phyloP scores from a whole-genome alignment of 2,113 vertebrate genomes.

The Esox niger region DNA sequence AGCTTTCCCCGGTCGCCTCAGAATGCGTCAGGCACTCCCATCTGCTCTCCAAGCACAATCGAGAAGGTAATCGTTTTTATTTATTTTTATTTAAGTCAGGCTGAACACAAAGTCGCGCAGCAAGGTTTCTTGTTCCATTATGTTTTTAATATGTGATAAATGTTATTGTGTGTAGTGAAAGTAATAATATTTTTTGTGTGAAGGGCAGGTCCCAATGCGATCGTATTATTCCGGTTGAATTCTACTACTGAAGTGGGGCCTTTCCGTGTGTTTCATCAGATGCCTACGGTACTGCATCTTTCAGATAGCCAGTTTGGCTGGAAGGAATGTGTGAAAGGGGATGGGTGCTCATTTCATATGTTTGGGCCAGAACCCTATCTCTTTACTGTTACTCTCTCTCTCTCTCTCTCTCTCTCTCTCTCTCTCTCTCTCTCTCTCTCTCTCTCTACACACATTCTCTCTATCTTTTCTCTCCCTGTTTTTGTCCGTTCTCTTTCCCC shows the following conservation, averaged over 20 bases:
- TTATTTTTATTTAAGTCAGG: slow-evolving; percentile 45
- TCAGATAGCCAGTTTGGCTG: neutral
- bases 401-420: neutral
- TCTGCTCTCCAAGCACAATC: slow-evolving; percentile 45
- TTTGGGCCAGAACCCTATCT: neutral
- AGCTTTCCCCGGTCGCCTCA: slow-evolving; percentile 14
- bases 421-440: slow-evolving; percentile 1
- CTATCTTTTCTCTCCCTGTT: neutral
- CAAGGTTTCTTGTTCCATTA: slow-evolving; percentile 7
- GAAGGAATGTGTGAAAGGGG: too few species aligned
- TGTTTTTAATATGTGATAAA: neutral
- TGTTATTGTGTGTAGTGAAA: neutral
- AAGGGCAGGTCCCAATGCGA: neutral
- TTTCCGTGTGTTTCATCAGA: neutral
- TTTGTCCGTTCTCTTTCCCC: neutral
- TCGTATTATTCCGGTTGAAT: slow-evolving; percentile 1
- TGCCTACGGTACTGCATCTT: neutral
- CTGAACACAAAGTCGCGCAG: neutral
- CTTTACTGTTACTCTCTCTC: neutral
- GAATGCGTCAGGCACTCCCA: slow-evolving; percentile 46
- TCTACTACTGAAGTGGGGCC: neutral
- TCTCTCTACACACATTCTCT: neutral
- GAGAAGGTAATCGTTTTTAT: slow-evolving; percentile 41
- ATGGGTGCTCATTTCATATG: neutral
- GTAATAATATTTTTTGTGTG: slow-evolving; percentile 22